phyloP scores from a whole-genome alignment of 2,113 vertebrate species.

The Solea senegalensis region DNA sequence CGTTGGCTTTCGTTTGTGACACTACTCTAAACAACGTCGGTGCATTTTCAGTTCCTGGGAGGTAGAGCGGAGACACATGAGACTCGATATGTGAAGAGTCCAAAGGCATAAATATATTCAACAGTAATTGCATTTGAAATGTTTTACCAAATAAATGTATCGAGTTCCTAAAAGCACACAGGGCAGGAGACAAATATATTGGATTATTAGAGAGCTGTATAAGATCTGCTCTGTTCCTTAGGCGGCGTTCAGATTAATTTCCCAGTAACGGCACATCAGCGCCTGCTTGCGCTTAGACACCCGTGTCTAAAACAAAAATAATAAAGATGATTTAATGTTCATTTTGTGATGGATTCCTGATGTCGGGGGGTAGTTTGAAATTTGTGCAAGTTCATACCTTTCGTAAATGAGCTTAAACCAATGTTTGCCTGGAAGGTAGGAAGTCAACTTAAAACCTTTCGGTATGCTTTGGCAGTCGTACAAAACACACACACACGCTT shows the following conservation, averaged over 20 bases:
- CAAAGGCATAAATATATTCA: neutral
- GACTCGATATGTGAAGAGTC: neutral
- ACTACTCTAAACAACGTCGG: neutral
- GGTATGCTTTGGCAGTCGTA: constrained; percentile 1
- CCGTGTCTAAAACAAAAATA: neutral
- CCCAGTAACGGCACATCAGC: neutral
- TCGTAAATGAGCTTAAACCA: constrained; percentile 13
- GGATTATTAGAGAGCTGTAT: neutral
- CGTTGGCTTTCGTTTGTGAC: neutral
- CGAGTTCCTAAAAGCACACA: neutral
- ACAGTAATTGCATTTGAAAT: neutral
- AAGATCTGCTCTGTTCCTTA: constrained; percentile 1
- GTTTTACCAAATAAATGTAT: neutral
- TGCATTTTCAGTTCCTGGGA: neutral
- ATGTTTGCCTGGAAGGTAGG: constrained; percentile 14
- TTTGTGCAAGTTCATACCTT: constrained; percentile 13
- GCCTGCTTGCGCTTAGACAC: neutral
- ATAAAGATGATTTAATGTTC: constrained; percentile 9
- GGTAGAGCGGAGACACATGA: neutral
- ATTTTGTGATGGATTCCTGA: constrained; percentile 13
- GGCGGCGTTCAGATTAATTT: neutral
- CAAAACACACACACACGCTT: neutral
- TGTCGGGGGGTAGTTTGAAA: neutral
- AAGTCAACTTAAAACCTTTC: constrained; percentile 22
- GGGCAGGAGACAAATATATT: neutral